A percentile compares a stretch with the other conserved stretches of the same genome.
These are phyloP conservation scores for Pseudochirops corinnae DNA, from an alignment of 2,797 vertebrate genomes.

Conservation along the genomic window DNA sequence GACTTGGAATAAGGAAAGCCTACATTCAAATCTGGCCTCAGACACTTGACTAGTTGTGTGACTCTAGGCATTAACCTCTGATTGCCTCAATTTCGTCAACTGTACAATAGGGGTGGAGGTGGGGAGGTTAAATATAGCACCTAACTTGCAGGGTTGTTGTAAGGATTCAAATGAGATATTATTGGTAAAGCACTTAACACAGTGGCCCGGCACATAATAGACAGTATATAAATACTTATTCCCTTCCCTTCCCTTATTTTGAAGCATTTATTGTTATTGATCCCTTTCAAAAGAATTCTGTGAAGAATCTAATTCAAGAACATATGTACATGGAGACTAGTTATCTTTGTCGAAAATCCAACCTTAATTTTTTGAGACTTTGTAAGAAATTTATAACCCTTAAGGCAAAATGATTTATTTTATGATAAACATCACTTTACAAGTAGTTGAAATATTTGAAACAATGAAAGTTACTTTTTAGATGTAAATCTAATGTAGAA, in stretches of 20 bases:
- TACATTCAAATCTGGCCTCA: not conserved
- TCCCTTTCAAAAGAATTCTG: slow-evolving; percentile 34
- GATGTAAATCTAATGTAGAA: not conserved
- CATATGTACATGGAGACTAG: not conserved
- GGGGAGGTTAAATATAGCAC: not conserved
- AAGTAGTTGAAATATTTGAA: slow-evolving; percentile 45
- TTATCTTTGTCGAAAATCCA: slow-evolving; percentile 2
- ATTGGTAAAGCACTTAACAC: not conserved
- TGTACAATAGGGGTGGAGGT: not conserved
- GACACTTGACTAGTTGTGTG: not conserved
- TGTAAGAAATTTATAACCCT: not conserved
- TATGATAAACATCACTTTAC: slow-evolving; percentile 33
- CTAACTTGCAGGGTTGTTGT: not conserved
- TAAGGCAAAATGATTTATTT: slow-evolving; percentile 51
- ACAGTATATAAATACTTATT: not conserved
- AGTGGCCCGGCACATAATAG: not conserved
- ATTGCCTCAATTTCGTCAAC: not conserved
- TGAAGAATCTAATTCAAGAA: not conserved
- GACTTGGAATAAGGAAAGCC: not conserved
- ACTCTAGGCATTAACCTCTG: not conserved
- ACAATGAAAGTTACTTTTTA: not conserved
- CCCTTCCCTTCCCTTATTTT: not conserved
- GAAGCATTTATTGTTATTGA: slow-evolving; percentile 25
- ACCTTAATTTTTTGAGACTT: not conserved
- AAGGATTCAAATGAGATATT: not conserved